A percentile compares a stretch with the other conserved stretches of the same genome.
These are phyloP conservation scores for Orthosia gracilis DNA, from an alignment of 2,888 invertebrate genomes.

Conservation along the genomic window DNA sequence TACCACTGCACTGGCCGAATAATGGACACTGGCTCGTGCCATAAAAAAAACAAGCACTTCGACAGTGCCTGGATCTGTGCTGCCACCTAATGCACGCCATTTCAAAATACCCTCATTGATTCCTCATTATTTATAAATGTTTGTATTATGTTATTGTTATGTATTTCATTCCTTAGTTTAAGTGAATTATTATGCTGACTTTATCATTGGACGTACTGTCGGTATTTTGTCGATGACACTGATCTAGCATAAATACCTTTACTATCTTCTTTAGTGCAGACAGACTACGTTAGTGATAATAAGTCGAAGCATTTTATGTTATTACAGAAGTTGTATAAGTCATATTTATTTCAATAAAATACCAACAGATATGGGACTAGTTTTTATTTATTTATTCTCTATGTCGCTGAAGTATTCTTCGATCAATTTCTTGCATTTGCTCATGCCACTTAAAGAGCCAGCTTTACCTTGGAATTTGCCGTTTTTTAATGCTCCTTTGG, in stretches of 20 bases:
- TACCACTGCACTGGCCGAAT: too few relatives aligned
- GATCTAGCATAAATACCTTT: neutral
- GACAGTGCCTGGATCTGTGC: too few relatives aligned
- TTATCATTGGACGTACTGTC: neutral
- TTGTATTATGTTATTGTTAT: slow-evolving; percentile 28
- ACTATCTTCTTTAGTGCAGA: neutral
- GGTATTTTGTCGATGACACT: neutral
- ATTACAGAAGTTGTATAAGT: slow-evolving; percentile 26
- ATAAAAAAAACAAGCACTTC: too few relatives aligned
- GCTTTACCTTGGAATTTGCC: slow-evolving; percentile 95
- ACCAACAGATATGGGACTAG: slow-evolving; percentile 12
- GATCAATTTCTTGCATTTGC: slow-evolving; percentile 92
- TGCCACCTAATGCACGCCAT: too few relatives aligned
- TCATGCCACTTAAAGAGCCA: slow-evolving; percentile 92
- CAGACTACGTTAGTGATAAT: slow-evolving; percentile 3
- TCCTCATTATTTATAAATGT: neutral
- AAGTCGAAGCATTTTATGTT: slow-evolving; percentile 23
- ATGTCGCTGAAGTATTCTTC: slow-evolving; percentile 90
- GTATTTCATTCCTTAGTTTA: slow-evolving; percentile 59
- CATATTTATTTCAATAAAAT: slow-evolving; percentile 52
- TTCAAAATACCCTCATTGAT: too few relatives aligned
- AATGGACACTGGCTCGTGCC: too few relatives aligned
- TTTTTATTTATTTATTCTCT: slow-evolving; percentile 32
- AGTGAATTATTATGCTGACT: slow-evolving; percentile 38
- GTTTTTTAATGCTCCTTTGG: slow-evolving; percentile 95